Conservation (phyloP, 2,797 vertebrate genomes). For the Tenualosa ilisha region DNA sequence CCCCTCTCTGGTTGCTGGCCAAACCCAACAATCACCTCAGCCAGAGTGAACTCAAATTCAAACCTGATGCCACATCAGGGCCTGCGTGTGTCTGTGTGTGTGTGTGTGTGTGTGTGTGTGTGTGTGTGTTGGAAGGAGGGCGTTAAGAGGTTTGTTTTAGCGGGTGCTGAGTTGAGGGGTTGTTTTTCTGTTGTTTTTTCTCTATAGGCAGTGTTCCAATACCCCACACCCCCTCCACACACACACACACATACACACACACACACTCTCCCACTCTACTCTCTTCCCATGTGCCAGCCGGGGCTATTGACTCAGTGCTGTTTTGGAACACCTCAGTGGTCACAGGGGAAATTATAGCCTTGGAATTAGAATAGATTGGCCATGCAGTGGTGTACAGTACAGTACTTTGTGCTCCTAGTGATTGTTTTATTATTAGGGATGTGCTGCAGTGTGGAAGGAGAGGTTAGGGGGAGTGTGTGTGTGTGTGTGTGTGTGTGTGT, state of each 20-base stretch:
- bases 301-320: neutral
- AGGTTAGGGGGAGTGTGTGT: too few relatives aligned
- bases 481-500: too few relatives aligned
- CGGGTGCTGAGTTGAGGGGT: too few relatives aligned
- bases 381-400: neutral
- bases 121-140: too few relatives aligned
- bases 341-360: neutral
- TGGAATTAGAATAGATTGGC: conserved; percentile 4
- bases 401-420: neutral
- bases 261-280: neutral
- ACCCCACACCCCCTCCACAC: neutral
- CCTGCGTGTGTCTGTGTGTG: too few relatives aligned
- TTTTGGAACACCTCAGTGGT: neutral
- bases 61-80: too few relatives aligned
- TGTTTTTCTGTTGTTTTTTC: too few relatives aligned
- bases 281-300: neutral
- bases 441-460: neutral
- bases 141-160: too few relatives aligned
- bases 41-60: too few relatives aligned
- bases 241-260: conserved; percentile 6
- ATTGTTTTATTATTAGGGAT: neutral
- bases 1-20: neutral
- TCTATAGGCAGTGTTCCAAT: too few relatives aligned
- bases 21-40: too few relatives aligned
- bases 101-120: too few relatives aligned